Conservation (phyloP, 2,113 vertebrate genomes). For the Aramus guarauna region DNA sequence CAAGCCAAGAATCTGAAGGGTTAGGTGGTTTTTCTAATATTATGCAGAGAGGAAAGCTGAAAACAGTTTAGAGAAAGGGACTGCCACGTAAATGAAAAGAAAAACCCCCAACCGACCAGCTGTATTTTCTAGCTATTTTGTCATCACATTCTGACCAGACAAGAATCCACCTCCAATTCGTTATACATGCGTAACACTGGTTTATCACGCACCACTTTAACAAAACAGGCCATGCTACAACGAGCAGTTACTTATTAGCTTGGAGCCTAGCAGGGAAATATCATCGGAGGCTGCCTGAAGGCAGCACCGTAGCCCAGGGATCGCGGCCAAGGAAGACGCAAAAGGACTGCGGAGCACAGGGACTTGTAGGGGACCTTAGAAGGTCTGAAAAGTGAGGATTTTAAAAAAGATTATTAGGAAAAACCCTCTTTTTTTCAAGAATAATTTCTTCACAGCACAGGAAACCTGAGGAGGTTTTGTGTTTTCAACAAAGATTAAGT, state of each 20-base stretch:
- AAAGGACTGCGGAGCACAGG: background rate
- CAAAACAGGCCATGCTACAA: background rate
- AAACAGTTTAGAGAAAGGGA: background rate
- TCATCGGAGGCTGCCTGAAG: background rate
- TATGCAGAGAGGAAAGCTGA: background rate
- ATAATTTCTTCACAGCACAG: background rate
- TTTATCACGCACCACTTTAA: background rate
- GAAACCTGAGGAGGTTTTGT: background rate
- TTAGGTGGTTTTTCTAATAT: too few relatives aligned
- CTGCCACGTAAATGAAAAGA: background rate
- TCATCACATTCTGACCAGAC: accelerated
- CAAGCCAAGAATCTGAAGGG: background rate
- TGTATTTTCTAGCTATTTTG: background rate
- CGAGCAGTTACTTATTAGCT: background rate
- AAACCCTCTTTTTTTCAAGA: background rate
- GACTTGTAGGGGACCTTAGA: background rate
- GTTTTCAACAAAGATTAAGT: background rate
- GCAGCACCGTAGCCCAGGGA: background rate
- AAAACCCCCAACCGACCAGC: background rate
- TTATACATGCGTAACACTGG: background rate
- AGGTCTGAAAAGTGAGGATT: background rate
- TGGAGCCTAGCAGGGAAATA: background rate
- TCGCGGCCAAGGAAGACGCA: accelerated
- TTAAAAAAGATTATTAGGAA: background rate
- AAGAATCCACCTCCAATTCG: background rate